Evolutionary conservation across 2,888 invertebrate genomes (phyloP).

Genomic region (Penaeus monodon): DNA sequence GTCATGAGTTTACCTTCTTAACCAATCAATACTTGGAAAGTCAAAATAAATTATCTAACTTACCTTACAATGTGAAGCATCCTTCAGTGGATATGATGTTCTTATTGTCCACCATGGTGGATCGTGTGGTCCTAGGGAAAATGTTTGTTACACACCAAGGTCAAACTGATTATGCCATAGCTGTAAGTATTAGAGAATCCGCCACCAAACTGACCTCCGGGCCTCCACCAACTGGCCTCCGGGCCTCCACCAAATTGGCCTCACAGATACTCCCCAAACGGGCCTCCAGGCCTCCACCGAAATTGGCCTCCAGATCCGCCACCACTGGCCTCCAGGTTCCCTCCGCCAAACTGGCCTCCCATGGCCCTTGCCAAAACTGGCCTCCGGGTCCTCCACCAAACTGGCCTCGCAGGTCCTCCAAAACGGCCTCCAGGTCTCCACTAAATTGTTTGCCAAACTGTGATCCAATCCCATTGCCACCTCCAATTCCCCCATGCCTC

Average conservation of each 20-base stretch:
- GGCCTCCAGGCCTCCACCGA: constrained; percentile 33
- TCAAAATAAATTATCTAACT: constrained; percentile 61
- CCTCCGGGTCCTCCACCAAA: background rate
- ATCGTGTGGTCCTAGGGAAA: constrained; percentile 75
- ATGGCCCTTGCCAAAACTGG: constrained; percentile 23
- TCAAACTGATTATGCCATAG: constrained; percentile 51
- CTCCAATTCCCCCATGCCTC: constrained; percentile 31
- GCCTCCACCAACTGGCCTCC: constrained; percentile 29
- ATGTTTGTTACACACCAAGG: constrained; percentile 74
- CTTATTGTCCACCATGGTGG: constrained; percentile 73
- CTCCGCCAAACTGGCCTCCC: constrained; percentile 13
- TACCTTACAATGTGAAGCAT: constrained; percentile 89
- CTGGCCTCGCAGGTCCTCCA: constrained; percentile 21
- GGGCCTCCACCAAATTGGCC: constrained; percentile 15
- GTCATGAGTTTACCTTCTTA: too few relatives aligned
- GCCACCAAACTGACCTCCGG: constrained; percentile 30
- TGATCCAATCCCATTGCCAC: background rate
- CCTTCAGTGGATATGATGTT: constrained; percentile 87
- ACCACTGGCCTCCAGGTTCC: background rate
- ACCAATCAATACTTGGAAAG: background rate
- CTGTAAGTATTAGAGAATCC: constrained; percentile 9
- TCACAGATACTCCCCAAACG: constrained; percentile 15
- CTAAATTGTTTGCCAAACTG: constrained; percentile 20
- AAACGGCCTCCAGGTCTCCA: constrained; percentile 21
- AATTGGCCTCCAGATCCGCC: background rate